Percentiles rank a stretch among this genome's conserved stretches.
Evolutionary conservation across 1,140 invertebrate species (phyloP).

Genomic region (Cyclargus thomasi): DNA sequence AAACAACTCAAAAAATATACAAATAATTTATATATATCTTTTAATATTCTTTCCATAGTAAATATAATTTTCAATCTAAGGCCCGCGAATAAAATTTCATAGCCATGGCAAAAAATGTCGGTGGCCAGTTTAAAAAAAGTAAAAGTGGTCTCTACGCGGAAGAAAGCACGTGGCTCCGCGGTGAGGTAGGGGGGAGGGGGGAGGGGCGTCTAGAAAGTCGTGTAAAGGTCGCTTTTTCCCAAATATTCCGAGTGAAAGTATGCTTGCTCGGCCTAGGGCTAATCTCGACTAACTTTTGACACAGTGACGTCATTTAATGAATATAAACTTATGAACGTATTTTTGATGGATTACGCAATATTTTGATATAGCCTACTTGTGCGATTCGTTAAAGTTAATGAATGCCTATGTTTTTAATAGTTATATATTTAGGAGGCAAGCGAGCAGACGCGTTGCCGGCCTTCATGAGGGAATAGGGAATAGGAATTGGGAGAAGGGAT

Average conservation of each 20-base stretch:
- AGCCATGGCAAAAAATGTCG: not conserved
- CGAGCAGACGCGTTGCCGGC: too few species aligned
- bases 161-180: conserved; percentile 40
- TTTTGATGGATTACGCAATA: not conserved
- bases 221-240: conserved; percentile 72
- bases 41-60: too few species aligned
- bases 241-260: conserved; percentile 73
- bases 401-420: too few species aligned
- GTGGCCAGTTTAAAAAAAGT: conserved; percentile 36
- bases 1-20: too few species aligned
- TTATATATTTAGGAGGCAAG: too few species aligned
- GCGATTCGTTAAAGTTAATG: too few species aligned
- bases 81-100: too few species aligned
- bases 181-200: conserved; percentile 23
- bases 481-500: too few species aligned
- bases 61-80: too few species aligned
- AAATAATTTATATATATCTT: too few species aligned
- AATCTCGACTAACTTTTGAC: not conserved
- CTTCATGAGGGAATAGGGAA: too few species aligned
- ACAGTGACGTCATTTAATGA: not conserved
- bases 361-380: too few species aligned
- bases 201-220: conserved; percentile 51
- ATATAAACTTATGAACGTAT: not conserved
- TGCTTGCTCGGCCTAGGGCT: conserved; percentile 29
- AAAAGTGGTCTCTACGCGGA: conserved; percentile 51